Conservation (phyloP, 2,888 invertebrate species). For the Micropterix aruncella region DNA sequence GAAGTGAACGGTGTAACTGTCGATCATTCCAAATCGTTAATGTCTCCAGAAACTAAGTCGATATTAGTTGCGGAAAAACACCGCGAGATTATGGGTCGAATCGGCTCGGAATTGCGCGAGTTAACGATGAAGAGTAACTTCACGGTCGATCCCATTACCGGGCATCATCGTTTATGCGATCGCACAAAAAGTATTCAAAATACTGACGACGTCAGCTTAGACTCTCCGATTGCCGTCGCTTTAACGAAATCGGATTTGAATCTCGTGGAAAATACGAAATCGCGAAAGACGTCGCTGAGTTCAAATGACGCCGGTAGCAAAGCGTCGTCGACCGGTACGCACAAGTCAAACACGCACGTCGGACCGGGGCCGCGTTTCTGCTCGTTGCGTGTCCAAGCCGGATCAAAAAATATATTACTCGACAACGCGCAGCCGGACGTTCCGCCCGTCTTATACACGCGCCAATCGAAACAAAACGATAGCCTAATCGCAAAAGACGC, state of each 20-base stretch:
- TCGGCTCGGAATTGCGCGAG: conserved; percentile 11
- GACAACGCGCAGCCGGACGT: conserved; percentile 63
- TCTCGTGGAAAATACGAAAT: conserved; percentile 9
- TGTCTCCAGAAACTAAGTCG: conserved; percentile 5
- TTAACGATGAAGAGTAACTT: conserved; percentile 13
- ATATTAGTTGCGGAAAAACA: conserved; percentile 11
- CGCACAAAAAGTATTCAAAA: no score
- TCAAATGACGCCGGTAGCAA: conserved; percentile 34
- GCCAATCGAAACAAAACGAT: conserved; percentile 38
- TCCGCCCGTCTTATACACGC: conserved; percentile 58
- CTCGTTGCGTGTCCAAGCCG: conserved; percentile 61
- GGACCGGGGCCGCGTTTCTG: conserved; percentile 60
- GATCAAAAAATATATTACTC: conserved; percentile 65
- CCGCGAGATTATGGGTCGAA: conserved; percentile 11
- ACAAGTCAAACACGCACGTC: conserved; percentile 33
- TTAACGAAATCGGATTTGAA: not conserved
- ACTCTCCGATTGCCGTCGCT: not conserved
- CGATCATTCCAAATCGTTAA: not conserved
- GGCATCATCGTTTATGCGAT: conserved; percentile 49
- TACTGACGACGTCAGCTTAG: not conserved
- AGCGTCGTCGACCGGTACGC: conserved; percentile 35
- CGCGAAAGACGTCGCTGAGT: conserved; percentile 29
- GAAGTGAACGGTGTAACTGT: no score
- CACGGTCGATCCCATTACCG: conserved; percentile 31
- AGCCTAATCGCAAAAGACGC: not conserved